Conservation (phyloP, 1,140 invertebrate genomes). For the Agraylea sexmaculata region DNA sequence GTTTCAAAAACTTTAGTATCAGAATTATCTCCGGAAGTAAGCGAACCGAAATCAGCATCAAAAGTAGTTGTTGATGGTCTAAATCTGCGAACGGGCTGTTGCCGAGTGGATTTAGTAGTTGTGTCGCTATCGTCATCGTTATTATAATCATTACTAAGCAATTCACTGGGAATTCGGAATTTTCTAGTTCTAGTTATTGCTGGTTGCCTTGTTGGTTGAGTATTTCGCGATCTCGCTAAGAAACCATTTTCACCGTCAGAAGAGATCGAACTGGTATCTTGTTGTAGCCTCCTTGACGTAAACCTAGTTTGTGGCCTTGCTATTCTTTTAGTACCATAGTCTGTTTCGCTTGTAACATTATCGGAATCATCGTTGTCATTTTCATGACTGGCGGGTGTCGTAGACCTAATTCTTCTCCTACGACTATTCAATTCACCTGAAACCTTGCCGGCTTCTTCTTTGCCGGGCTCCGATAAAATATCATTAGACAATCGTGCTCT, state of each 20-base stretch:
- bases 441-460: slow-evolving; percentile 5
- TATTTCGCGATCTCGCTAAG: background rate
- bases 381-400: slow-evolving; percentile 36
- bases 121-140: slow-evolving; percentile 13
- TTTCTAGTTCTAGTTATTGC: background rate
- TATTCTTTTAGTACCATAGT: slow-evolving; percentile 19
- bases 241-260: slow-evolving; percentile 10
- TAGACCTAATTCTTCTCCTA: slow-evolving; percentile 34
- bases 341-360: slow-evolving; percentile 1
- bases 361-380: slow-evolving; percentile 19
- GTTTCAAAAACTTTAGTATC: slow-evolving; percentile 5
- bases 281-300: slow-evolving; percentile 5
- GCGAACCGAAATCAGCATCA: slow-evolving; percentile 29
- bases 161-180: slow-evolving; percentile 5
- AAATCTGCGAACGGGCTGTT: slow-evolving; percentile 17
- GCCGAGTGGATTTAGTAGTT: slow-evolving; percentile 11
- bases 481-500: slow-evolving; percentile 22
- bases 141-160: slow-evolving; percentile 14
- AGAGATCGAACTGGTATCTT: background rate
- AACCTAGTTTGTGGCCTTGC: slow-evolving; percentile 13
- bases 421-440: slow-evolving; percentile 9
- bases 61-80: slow-evolving; percentile 21
- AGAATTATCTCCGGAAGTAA: slow-evolving; percentile 28
- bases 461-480: slow-evolving; percentile 28
- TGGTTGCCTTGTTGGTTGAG: background rate